A percentile compares a stretch with the other conserved stretches of the same genome.
Evolutionary conservation across 2,113 vertebrate genomes (phyloP).

Genomic region (Rattus rattus): DNA sequence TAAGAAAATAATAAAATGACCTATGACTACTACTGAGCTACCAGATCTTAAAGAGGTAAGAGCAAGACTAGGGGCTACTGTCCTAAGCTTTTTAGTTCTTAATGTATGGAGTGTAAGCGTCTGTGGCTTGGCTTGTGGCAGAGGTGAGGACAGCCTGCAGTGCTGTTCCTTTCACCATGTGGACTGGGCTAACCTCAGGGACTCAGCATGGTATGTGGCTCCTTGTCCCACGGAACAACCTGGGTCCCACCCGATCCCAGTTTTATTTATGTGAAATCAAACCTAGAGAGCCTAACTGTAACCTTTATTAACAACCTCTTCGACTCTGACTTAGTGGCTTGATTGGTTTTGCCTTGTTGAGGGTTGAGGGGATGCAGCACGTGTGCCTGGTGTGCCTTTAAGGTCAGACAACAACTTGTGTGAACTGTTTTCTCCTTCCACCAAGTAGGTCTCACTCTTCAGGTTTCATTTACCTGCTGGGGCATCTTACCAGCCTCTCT

Average conservation of each 20-base stretch:
- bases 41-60: neutral
- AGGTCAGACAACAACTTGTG: neutral
- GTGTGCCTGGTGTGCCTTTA: neutral
- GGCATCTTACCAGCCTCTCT: neutral
- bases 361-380: neutral
- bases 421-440: neutral
- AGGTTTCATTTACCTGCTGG: neutral
- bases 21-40: neutral
- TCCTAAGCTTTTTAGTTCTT: neutral
- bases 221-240: neutral
- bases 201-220: neutral
- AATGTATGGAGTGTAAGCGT: neutral
- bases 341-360: neutral
- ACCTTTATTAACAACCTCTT: neutral
- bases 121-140: neutral
- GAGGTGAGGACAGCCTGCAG: neutral
- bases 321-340: neutral
- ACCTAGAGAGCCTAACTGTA: neutral
- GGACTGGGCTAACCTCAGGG: neutral
- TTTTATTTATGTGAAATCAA: neutral
- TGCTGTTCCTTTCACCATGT: too few relatives aligned
- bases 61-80: neutral
- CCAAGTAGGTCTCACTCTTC: neutral
- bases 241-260: neutral
- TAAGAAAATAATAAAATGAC: neutral